phyloP scores from a whole-genome alignment of 2,888 invertebrate genomes.

The Thera britannica region DNA sequence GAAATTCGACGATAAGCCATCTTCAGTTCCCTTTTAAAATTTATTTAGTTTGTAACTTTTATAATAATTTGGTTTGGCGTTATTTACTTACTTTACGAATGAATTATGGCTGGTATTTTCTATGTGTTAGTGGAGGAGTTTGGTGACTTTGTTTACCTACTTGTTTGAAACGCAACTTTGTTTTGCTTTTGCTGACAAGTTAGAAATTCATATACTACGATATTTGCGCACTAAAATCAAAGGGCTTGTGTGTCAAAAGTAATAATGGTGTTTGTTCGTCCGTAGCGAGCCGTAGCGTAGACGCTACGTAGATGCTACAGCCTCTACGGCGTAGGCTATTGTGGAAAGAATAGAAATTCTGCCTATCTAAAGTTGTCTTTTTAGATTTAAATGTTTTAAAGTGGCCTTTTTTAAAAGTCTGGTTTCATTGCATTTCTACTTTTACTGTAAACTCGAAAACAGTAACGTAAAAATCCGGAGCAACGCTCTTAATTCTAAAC shows the following conservation, averaged over 20 bases:
- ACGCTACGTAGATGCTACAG: no score
- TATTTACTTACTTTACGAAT: neutral
- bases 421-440: no score
- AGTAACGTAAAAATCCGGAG: conserved; percentile 3
- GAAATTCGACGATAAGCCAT: conserved; percentile 28
- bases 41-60: neutral
- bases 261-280: no score
- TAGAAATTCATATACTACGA: neutral
- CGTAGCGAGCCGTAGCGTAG: no score
- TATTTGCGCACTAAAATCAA: no score
- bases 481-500: conserved; percentile 9
- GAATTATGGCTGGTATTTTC: neutral
- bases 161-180: conserved; percentile 11
- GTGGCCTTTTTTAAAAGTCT: no score
- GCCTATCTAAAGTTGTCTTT: no score
- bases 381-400: no score
- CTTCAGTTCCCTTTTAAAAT: conserved; percentile 4
- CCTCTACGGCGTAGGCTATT: no score
- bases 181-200: conserved; percentile 3
- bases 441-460: neutral
- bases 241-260: no score
- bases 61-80: neutral
- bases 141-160: conserved; percentile 10
- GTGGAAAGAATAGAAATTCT: no score
- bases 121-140: conserved; percentile 2